Percentiles rank a stretch among this genome's conserved stretches.
phyloP scores from a whole-genome alignment of 2,113 vertebrate genomes.

The Rhea pennata region DNA sequence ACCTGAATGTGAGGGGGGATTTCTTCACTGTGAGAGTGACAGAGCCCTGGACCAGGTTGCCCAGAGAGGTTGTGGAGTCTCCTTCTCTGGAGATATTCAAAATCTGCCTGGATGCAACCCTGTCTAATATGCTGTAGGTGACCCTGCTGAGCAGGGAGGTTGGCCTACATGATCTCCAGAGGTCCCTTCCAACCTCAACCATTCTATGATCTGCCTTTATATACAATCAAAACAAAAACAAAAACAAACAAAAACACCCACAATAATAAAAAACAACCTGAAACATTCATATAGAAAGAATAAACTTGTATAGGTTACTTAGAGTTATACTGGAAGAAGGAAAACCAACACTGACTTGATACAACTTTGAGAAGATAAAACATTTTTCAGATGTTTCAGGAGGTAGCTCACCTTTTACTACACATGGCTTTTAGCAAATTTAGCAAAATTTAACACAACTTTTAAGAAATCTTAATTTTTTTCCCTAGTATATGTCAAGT shows the following conservation, averaged over 20 bases:
- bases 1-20: no score
- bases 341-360: background rate
- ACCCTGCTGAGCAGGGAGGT: no score
- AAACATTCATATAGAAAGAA: background rate
- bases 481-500: background rate
- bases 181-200: no score
- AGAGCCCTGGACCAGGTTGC: no score
- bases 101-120: no score
- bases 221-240: background rate
- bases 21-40: no score
- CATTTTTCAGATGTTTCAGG: background rate
- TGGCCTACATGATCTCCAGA: no score
- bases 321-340: background rate
- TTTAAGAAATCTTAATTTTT: background rate
- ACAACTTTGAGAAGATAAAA: background rate
- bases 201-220: background rate
- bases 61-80: no score
- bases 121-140: no score
- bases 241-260: no score
- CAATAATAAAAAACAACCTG: background rate
- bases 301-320: background rate
- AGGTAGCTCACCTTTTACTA: background rate
- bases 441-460: background rate
- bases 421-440: background rate
- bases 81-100: no score